Evolutionary conservation across 2,888 invertebrate species (phyloP), one percentile per base, ranked within the genome.

Genomic region (Anodontia alba): DNA sequence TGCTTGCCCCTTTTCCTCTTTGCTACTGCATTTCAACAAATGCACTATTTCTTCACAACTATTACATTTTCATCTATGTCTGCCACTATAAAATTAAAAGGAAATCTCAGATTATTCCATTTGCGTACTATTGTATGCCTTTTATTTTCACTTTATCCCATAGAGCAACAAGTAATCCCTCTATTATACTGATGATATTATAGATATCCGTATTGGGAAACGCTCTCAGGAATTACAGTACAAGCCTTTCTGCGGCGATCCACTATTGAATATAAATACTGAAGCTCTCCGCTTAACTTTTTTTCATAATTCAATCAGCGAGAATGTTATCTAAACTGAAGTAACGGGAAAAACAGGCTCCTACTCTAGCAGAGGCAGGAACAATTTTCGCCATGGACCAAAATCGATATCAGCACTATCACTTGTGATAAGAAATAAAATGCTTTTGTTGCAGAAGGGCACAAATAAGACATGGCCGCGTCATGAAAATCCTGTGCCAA

Each of bases 131-230:
- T 33, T 31, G 29, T 29, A 20, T 29, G 23, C 17, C 17, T 5
- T 33, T 62, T 62, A 62, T 62, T 62, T 62, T 33, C 33, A 20
- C 31, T 20, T 31, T 62, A 62, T 33, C 33, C 62, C 62, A 33
- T 62, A 33, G 12, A 7, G 62, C 62, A 62, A 62, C 62, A 62
- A 62, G 62, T 62, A 62, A 62, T 62, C 33, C 62, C 33, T 33
- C n/a, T 33, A 33, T 62, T 33, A 5, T 10, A 8, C 7, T n/a
- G 26, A 3, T 33, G 62, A 62, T 62, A 33, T 33, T 20, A 33
- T 62, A 62, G 62, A 62, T 62, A 62, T 62, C 62, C 62, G 31
- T 62, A 62, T 62, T 62, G 31, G 62, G 62, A 38, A 54, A 62
- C 20, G 62, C 62, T 62, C 33, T 62, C 17, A 5, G 54, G 54